Conservation (phyloP, 1,140 invertebrate species). For the Hycleus phaleratus region DNA sequence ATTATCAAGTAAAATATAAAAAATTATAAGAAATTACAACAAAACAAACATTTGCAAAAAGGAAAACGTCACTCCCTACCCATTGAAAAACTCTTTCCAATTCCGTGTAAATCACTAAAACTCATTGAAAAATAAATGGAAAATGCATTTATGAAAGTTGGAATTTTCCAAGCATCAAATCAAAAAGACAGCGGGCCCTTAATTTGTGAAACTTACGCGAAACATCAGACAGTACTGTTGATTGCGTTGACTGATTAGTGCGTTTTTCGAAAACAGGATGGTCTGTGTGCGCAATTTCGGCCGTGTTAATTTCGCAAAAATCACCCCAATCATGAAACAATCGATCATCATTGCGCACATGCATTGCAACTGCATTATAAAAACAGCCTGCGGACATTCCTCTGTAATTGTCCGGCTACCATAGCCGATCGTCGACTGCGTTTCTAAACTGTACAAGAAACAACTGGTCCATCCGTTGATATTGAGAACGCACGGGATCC, state of each 20-base stretch:
- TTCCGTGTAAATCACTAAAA: no score
- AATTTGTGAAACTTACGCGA: constrained; percentile 53
- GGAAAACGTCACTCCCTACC: no score
- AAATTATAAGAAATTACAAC: no score
- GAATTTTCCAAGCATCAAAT: no score
- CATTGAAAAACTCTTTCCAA: no score
- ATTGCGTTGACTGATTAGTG: constrained; percentile 78
- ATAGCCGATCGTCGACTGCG: constrained; percentile 70
- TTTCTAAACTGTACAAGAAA: constrained; percentile 86
- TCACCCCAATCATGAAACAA: constrained; percentile 74
- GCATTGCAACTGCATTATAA: constrained; percentile 86
- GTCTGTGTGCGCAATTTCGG: constrained; percentile 88
- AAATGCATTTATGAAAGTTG: no score
- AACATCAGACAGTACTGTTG: constrained; percentile 88
- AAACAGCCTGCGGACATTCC: constrained; percentile 83
- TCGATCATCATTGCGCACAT: constrained; percentile 72
- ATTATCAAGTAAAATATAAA: no score
- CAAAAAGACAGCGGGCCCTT: constrained; percentile 28
- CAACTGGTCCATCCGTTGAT: constrained; percentile 75
- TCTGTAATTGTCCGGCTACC: constrained; percentile 76
- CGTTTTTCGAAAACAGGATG: constrained; percentile 78
- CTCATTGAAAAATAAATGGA: no score
- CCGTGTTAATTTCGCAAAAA: constrained; percentile 72
- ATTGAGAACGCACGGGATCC: constrained; percentile 75
- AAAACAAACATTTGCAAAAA: no score